These are phyloP conservation scores for Serrognathus titanus DNA, from an alignment of 2,888 invertebrate genomes.

Conservation along the genomic window DNA sequence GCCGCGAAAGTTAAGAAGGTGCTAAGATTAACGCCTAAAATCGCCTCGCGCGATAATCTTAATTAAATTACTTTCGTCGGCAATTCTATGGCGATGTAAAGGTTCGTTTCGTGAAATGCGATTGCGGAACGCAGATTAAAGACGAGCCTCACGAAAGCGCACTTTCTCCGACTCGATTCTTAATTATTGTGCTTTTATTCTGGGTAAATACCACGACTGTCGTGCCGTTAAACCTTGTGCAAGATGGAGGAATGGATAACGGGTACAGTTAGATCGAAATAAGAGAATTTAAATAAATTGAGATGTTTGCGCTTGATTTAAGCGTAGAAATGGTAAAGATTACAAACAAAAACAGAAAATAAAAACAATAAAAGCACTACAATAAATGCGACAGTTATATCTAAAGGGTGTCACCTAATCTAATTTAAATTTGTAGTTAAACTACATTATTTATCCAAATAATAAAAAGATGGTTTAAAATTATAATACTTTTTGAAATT, in stretches of 20 bases:
- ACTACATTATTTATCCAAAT: no score
- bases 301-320: no score
- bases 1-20: no score
- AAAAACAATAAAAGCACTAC: no score
- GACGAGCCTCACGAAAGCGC: conserved; percentile 3
- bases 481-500: conserved; percentile 55
- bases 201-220: conserved; percentile 5
- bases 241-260: no score
- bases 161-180: conserved; percentile 12
- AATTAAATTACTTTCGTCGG: conserved; percentile 10
- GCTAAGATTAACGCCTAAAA: not conserved
- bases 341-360: no score
- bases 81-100: conserved; percentile 4
- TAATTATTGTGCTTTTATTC: conserved; percentile 6
- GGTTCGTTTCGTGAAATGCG: conserved; percentile 9
- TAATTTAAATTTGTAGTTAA: no score
- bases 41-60: conserved; percentile 8
- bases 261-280: no score
- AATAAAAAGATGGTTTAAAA: conserved; percentile 42
- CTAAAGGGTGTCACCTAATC: no score
- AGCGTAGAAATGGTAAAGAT: no score
- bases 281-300: no score
- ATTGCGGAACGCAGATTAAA: conserved; percentile 10
- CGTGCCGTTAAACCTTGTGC: no score
- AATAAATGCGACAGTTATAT: conserved; percentile 28